Evolutionary conservation across 2,797 vertebrate species (phyloP), one percentile per base, ranked within the genome.

Genomic region (Champsocephalus gunnari): DNA sequence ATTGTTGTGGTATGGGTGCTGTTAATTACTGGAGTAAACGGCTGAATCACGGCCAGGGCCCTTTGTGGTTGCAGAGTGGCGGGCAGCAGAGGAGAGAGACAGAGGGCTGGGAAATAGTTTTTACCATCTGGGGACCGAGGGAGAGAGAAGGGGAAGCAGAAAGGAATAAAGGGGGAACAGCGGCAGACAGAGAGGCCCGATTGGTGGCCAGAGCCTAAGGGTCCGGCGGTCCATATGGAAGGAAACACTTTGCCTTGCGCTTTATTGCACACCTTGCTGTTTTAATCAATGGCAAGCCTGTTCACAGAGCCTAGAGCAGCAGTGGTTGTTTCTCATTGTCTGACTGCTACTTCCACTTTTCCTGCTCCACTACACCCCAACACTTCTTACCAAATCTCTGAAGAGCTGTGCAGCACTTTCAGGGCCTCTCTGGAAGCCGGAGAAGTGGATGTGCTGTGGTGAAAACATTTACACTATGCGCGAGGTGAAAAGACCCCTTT

Each of bases 21-120:
- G 96, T 98, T 99, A 98, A 99, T 98, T 99, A 98, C 96, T 97
- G 97, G 95, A 98, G 96, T 97, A 97, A 98, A 98, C 95, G 96
- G 95, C 97, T 98, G 97, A 98, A 97, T 96, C 96, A 91, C 92
- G 96, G 97, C 97, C 97, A 98, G 96, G 96, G 96, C 96, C 96
- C 96, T 98, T 98, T 98, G 97, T 97, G 96, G 95, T 92, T 84
- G 89, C 83, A 83, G 87, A 91, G 90, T 83, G 95, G 94, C 93
- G 93, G 96, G 95, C 96, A 95, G 95, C 95, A 95, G 94, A 92
- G 94, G 95, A 84, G 94, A 95, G 95, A 93, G 96, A 95, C 93
- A 96, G 95, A 95, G 95, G 94, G 96, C 94, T 96, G 96, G 96
- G 82, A 96, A 97, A 97, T 96, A 95, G 96, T 95, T 97, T 96